Conservation (phyloP, 1,140 invertebrate genomes). For the Coelopa frigida region DNA sequence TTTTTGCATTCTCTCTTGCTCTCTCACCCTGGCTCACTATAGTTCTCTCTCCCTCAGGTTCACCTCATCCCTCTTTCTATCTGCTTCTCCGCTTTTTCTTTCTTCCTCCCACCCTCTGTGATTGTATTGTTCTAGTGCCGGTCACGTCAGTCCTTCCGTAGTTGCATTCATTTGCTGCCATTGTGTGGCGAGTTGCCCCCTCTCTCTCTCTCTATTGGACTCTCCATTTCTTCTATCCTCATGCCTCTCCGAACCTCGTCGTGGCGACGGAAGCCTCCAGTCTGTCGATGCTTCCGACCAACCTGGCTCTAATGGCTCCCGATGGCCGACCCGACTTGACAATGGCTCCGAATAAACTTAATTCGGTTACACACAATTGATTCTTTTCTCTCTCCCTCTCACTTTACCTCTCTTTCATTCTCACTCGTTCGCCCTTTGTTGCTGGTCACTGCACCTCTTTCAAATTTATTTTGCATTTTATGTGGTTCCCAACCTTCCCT, state of each 20-base stretch:
- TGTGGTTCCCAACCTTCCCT: too few relatives aligned
- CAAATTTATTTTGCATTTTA: conserved; percentile 12
- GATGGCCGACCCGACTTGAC: conserved; percentile 7
- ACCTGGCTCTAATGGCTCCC: conserved; percentile 3
- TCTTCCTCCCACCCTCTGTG: background rate
- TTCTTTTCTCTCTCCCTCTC: conserved; percentile 7
- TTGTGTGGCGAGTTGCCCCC: too few relatives aligned
- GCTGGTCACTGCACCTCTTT: background rate
- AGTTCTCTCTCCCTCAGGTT: too few relatives aligned
- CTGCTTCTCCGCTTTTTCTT: background rate
- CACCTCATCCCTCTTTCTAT: too few relatives aligned
- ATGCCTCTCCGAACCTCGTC: too few relatives aligned
- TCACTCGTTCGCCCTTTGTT: too few relatives aligned
- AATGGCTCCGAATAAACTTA: conserved; percentile 15
- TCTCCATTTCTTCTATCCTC: too few relatives aligned
- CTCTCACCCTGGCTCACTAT: too few relatives aligned
- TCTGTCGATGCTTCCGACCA: background rate
- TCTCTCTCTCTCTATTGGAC: too few relatives aligned
- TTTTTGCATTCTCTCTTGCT: too few relatives aligned
- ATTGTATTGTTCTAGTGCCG: background rate
- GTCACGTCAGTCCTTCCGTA: conserved; percentile 1
- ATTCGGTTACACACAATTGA: conserved; percentile 20
- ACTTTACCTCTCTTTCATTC: too few relatives aligned
- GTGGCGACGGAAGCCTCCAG: too few relatives aligned
- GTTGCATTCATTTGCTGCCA: conserved; percentile 8